Evolutionary conservation across 2,113 vertebrate species (phyloP), one percentile per base, ranked within the genome.

Genomic region (Nothobranchius furzeri): DNA sequence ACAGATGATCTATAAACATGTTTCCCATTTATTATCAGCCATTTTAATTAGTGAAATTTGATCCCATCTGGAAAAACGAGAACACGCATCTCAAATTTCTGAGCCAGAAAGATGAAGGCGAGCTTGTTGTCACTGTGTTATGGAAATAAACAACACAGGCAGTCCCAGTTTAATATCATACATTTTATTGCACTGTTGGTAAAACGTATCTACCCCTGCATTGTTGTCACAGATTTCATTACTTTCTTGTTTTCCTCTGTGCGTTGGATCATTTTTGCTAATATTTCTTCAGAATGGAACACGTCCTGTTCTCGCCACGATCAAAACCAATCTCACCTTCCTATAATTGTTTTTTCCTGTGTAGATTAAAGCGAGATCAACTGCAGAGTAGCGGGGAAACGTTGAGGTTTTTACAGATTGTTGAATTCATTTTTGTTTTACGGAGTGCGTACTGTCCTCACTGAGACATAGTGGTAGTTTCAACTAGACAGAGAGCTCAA

Each of bases 131-230:
- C 52, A 58, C 48, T 51, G 47, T 56, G 35, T 68, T 60, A 35
- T 2, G 2, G 67, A 82, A 56, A 52, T 48, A 74, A 77, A 85
- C 83, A 82, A 59, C 68, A 78, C 67, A 64, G 77, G 66, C 82
- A 43, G 78, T 84, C 78, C 81, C 70, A 79, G 66, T 61, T 78
- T 71, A 83, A 84, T 89, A 84, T 84, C 70, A 55, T 51, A 65
- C 72, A 72, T 73, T 63, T 78, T 84, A 83, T 87, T 83, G 76
- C 70, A 64, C 49, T 65, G 48, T 46, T 62, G 54, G 75, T 69
- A 51, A 42, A 54, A 73, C 45, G 68, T 67, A 47, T 57, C 54
- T 37, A 11, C 53, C n/a, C 64, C 53, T 25, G 66, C 60, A 30
- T 47, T 72, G 68, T 69, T 82, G 82, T 69, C 65, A 65, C 81